phyloP scores from a whole-genome alignment of 2,797 vertebrate species.

The Paedocypris micromegethes region DNA sequence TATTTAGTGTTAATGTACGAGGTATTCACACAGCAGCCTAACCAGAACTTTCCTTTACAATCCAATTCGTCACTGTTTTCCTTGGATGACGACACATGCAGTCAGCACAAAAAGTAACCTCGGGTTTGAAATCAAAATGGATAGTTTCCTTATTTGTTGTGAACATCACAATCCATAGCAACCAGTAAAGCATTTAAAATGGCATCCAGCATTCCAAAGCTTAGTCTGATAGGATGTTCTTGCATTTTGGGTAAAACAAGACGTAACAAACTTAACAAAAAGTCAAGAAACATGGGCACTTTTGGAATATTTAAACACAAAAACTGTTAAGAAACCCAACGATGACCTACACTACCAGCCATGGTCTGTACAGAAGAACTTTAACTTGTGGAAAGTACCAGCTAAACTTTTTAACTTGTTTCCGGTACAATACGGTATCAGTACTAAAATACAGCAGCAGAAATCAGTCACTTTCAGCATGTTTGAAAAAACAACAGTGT shows the following conservation, averaged over 20 bases:
- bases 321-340: conserved; percentile 55
- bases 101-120: conserved; percentile 32
- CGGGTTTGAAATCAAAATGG: conserved; percentile 30
- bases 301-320: conserved; percentile 49
- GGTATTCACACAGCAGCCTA: conserved; percentile 52
- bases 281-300: conserved; percentile 63
- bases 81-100: conserved; percentile 35
- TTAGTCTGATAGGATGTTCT: conserved; percentile 5
- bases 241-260: not conserved
- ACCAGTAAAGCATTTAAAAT: conserved; percentile 43
- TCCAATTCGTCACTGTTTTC: conserved; percentile 43
- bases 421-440: conserved; percentile 30
- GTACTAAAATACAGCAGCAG: conserved; percentile 75
- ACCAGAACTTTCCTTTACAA: conserved; percentile 43
- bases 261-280: conserved; percentile 11
- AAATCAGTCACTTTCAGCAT: conserved; percentile 74
- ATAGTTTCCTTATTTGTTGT: conserved; percentile 15
- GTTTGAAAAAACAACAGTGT: conserved; percentile 73
- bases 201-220: conserved; percentile 48
- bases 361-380: conserved; percentile 55
- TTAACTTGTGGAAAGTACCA: conserved; percentile 74
- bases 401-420: conserved; percentile 58
- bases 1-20: conserved; percentile 56
- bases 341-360: conserved; percentile 69
- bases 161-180: not conserved